Conservation (phyloP, 2,113 vertebrate species). For the Hepsetus odoe region DNA sequence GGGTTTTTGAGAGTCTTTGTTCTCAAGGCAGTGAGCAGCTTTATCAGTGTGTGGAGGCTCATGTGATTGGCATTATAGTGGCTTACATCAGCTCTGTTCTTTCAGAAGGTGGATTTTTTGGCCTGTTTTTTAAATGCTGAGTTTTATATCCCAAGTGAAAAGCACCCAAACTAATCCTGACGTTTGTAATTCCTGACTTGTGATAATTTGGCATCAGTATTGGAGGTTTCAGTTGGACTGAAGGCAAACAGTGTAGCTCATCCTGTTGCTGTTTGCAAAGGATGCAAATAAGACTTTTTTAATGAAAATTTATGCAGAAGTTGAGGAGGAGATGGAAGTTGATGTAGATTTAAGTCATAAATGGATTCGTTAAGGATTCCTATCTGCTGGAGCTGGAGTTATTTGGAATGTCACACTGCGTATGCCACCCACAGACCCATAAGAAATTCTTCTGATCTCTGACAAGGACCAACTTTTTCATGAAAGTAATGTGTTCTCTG, state of each 20-base stretch:
- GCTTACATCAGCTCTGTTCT: neutral
- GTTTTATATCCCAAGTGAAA: neutral
- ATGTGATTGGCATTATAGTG: conserved; percentile 24
- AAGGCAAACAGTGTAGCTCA: neutral
- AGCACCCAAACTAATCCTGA: conserved; percentile 1
- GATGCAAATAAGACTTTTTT: neutral
- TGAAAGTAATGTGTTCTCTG: conserved; percentile 57
- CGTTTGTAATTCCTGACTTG: neutral
- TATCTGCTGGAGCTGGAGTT: conserved; percentile 23
- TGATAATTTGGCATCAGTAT: neutral
- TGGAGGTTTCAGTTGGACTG: neutral
- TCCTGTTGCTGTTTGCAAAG: neutral
- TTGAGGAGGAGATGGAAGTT: conserved; percentile 45
- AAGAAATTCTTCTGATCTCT: conserved; percentile 71
- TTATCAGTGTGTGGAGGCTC: conserved; percentile 42
- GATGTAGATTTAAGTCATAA: conserved; percentile 64
- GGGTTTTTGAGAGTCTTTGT: conserved; percentile 59
- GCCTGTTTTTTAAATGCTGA: neutral
- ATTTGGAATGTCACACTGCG: conserved; percentile 46
- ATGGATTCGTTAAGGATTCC: conserved; percentile 62
- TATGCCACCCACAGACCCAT: conserved; percentile 69
- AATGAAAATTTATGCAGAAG: conserved; percentile 4
- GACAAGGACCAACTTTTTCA: conserved; percentile 61
- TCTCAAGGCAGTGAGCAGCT: conserved; percentile 20
- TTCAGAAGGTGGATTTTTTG: neutral